phyloP scores from a whole-genome alignment of 2,888 invertebrate species.

The Pinctada fucata region DNA sequence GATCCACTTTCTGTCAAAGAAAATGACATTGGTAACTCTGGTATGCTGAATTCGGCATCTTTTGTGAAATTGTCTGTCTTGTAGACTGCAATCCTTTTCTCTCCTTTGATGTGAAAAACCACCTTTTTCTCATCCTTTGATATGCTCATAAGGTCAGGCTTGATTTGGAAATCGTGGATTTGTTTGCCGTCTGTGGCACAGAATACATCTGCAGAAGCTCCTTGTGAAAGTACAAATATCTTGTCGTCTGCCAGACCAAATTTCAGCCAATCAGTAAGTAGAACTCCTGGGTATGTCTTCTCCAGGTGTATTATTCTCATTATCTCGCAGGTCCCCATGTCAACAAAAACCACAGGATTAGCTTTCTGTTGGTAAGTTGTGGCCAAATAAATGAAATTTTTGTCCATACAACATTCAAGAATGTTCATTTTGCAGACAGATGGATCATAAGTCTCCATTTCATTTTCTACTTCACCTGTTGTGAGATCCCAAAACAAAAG shows the following conservation, averaged over 20 bases:
- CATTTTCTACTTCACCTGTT: conserved; percentile 56
- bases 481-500: conserved; percentile 57
- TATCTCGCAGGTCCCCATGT: conserved; percentile 50
- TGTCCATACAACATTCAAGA: conserved; percentile 39
- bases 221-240: conserved; percentile 44
- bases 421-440: conserved; percentile 53
- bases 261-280: conserved; percentile 55
- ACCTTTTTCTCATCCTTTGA: conserved; percentile 43
- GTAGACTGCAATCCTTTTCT: conserved; percentile 46
- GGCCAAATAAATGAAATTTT: conserved; percentile 49
- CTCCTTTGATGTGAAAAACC: conserved; percentile 49
- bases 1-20: conserved; percentile 21
- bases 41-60: conserved; percentile 11
- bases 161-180: conserved; percentile 48
- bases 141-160: conserved; percentile 45
- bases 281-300: conserved; percentile 54
- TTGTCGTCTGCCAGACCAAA: conserved; percentile 45
- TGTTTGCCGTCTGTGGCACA: conserved; percentile 46
- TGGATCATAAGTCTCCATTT: conserved; percentile 36
- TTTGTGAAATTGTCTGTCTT: conserved; percentile 40
- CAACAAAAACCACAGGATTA: conserved; percentile 56
- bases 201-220: conserved; percentile 51
- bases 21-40: conserved; percentile 16
- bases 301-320: conserved; percentile 46
- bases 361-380: conserved; percentile 51